phyloP scores from a whole-genome alignment of 2,797 vertebrate genomes.

The Rhabdomys pumilio region DNA sequence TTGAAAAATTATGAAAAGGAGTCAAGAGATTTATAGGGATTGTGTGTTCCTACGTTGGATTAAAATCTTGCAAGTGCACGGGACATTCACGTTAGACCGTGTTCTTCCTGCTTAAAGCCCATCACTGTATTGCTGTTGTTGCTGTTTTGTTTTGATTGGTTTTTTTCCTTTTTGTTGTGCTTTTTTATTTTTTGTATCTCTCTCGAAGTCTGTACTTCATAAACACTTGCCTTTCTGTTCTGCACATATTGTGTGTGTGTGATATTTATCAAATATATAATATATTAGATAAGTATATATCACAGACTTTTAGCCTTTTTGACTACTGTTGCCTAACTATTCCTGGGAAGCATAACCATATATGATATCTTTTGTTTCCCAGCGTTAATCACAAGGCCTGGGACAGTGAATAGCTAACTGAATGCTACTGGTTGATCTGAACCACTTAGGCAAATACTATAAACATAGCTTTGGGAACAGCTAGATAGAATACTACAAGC shows the following conservation, averaged over 20 bases:
- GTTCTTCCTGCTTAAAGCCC: neutral
- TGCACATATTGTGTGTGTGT: neutral
- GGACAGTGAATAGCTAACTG: neutral
- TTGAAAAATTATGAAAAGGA: neutral
- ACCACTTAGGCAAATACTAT: neutral
- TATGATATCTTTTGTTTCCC: neutral
- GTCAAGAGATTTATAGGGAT: neutral
- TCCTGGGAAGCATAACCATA: neutral
- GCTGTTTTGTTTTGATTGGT: neutral
- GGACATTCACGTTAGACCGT: neutral
- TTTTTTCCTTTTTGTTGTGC: neutral
- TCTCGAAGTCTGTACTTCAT: neutral
- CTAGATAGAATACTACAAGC: slow-evolving; percentile 56
- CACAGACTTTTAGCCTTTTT: neutral
- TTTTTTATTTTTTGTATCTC: neutral
- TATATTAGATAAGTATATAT: neutral
- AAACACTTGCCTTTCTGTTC: neutral
- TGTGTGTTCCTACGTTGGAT: neutral
- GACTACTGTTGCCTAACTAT: neutral
- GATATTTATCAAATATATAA: no score
- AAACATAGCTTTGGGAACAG: slow-evolving; percentile 5
- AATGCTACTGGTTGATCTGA: neutral
- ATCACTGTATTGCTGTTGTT: no score
- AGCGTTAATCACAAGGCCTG: neutral
- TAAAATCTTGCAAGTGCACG: neutral